Evolutionary conservation across 2,113 vertebrate species (phyloP), one percentile per base, ranked within the genome.

Genomic region (Lamprotornis superbus): DNA sequence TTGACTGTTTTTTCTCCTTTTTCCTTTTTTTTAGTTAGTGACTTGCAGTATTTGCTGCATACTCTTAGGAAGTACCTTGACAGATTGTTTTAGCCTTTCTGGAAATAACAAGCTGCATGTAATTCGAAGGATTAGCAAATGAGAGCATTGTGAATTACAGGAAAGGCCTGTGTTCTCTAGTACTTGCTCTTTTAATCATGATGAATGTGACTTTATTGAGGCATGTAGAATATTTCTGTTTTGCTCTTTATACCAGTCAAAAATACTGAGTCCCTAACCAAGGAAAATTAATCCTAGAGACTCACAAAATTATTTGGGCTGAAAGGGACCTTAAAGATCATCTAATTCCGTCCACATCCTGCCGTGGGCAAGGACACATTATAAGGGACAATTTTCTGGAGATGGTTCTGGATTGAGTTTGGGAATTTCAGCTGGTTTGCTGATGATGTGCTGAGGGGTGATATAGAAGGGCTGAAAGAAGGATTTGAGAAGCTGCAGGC

Each of bases 81-180:
- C 20, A 10, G 70, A 87, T 93, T 70, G 37, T 23, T 94, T 73
- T 84, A 87, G 64, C 63, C 37, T 64, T 94, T 93, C 37, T 83
- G 78, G 64, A 90, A 93, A 65, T 88, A 92, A 57, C 44, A 93
- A 53, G 18, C 56, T 56, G 73, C 16, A 4, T 76, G 27, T 78
- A 88, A 86, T 64, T 84, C 39, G 55, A 52, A 61, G 70, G 68
- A 81, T 80, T 87, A 68, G 73, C 60, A 85, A 74, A 67, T 76
- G 40, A 57, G 55, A 74, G 46, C 56, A 44, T 40, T 6, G 0
- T 78, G 76, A 90, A 31, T 47, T 92, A 69, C 22, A 71, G 59
- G 79, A 64, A 65, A 59, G 24, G n/a, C n/a, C 39, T 49, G 11
- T 57, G 42, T 87, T 84, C 52, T 63, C 39, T 77, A 39, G 28